phyloP scores from a whole-genome alignment of 2,888 invertebrate species.

The Dryobotodes eremita region DNA sequence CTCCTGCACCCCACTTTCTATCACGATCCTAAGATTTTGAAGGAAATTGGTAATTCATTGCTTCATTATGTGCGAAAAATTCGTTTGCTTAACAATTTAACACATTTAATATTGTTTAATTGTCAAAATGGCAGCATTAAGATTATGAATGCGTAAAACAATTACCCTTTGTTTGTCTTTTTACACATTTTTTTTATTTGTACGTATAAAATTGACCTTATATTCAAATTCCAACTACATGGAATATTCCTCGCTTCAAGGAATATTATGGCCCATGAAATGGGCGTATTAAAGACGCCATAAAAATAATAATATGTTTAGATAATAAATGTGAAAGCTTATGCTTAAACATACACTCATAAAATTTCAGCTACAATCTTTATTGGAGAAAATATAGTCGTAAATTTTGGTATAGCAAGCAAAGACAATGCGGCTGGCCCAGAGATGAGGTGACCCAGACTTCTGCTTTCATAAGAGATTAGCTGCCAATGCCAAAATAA shows the following conservation, averaged over 20 bases:
- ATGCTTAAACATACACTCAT: slow-evolving; percentile 37
- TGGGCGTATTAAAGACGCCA: slow-evolving; percentile 7
- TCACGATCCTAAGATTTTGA: not conserved
- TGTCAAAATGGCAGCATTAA: not conserved
- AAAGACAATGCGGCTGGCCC: not conserved
- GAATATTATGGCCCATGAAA: slow-evolving; percentile 40
- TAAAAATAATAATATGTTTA: slow-evolving; percentile 34
- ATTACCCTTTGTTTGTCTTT: not conserved
- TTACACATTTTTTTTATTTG: not conserved
- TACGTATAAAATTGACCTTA: slow-evolving; percentile 21
- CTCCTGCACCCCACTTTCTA: not conserved
- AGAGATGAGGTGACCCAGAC: not conserved
- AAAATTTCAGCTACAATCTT: slow-evolving; percentile 26
- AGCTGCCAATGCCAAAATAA: not conserved
- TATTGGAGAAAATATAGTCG: slow-evolving; percentile 34
- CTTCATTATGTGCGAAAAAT: not conserved
- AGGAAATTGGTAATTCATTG: not conserved
- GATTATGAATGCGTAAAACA: not conserved
- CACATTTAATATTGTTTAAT: not conserved
- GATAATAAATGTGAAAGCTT: slow-evolving; percentile 43
- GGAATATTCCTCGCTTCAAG: slow-evolving; percentile 28
- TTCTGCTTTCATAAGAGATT: not conserved
- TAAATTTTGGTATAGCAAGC: slow-evolving; percentile 15
- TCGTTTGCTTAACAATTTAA: not conserved
- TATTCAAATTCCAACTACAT: slow-evolving; percentile 7